Evolutionary conservation across 2,888 invertebrate species (phyloP).

Genomic region (Eupithecia exiguata): DNA sequence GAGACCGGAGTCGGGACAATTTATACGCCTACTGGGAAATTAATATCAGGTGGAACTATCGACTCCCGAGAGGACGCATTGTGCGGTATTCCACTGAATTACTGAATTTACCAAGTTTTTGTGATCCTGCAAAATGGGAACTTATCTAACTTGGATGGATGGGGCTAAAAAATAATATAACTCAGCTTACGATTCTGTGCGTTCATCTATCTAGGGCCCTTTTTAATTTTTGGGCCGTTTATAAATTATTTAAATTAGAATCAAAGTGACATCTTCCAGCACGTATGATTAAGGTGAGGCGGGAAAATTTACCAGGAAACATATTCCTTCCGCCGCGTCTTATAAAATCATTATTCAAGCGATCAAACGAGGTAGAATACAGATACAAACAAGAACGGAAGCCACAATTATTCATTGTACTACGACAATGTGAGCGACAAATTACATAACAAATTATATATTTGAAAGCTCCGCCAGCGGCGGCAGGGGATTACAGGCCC

Average conservation of each 20-base stretch:
- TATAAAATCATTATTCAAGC: conserved; percentile 15
- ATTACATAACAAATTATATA: conserved; percentile 55
- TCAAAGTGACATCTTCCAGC: not conserved
- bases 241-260: not conserved
- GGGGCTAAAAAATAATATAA: not conserved
- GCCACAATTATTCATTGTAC: conserved; percentile 54
- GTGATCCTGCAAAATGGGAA: conserved; percentile 2
- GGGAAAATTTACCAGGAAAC: not conserved
- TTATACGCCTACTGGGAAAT: conserved; percentile 80
- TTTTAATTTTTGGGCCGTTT: not conserved
- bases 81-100: not conserved
- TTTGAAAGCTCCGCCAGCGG: conserved; percentile 23
- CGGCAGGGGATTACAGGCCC: conserved; percentile 33
- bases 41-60: conserved; percentile 72
- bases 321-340: not conserved
- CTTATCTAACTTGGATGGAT: not conserved
- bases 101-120: conserved; percentile 14
- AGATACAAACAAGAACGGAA: conserved; percentile 33
- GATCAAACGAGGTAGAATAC: conserved; percentile 31
- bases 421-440: conserved; percentile 59
- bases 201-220: not conserved
- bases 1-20: conserved; percentile 56
- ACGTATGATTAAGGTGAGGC: not conserved
- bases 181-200: not conserved
- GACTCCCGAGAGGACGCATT: conserved; percentile 12